Base-by-base conservation (phyloP, 2,797 vertebrate species). In the Halcyon chelicuti region DNA sequence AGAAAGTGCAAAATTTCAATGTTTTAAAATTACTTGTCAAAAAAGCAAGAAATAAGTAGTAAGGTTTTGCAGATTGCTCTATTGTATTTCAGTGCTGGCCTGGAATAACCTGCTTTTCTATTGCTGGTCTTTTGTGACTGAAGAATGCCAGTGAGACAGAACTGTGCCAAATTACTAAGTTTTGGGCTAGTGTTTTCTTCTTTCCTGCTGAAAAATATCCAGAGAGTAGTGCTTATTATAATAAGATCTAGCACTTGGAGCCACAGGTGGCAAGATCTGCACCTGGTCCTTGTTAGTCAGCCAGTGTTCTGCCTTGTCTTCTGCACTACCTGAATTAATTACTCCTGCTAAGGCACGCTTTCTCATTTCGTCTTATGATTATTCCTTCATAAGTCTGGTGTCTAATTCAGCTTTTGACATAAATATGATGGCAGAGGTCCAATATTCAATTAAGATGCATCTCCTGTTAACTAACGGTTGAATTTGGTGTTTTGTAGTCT, bases 391-490 rank as follows among this genome's bases (percentile, higher is more conserved):
- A 87, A 82, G 8, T 44, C 86, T 86, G 44, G 19, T 71, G 61
- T 86, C 71, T 92, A 94, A 97, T 94, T 96, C 93, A 76, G 39
- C 65, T 91, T 94, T 88, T 90, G 55, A 70, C 57, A 85, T 83
- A 96, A 96, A 55, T 73, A 87, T 35, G 40, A 73, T 96, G 93
- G 78, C 96, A 96, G 65, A 55, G 47, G 57, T 88, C 83, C 84
- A 94, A 5, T 58, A 55, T 73, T 95, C 87, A 97, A 88, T 96
- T 95, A 96, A 88, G 90, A 92, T 81, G 52, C 49, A 63, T 88
- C 60, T 96, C 51, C 58, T 86, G 33, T 94, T 93, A 97, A 94
- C 86, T 87, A 86, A 88, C 82, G 60, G 81, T 71, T 96, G 85
- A 85, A 77, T 96, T 91, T 63, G 92, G 65, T 57, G 65, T 73